Evolutionary conservation across 2,888 invertebrate species (phyloP).

Genomic region (Apocheima hispidaria): DNA sequence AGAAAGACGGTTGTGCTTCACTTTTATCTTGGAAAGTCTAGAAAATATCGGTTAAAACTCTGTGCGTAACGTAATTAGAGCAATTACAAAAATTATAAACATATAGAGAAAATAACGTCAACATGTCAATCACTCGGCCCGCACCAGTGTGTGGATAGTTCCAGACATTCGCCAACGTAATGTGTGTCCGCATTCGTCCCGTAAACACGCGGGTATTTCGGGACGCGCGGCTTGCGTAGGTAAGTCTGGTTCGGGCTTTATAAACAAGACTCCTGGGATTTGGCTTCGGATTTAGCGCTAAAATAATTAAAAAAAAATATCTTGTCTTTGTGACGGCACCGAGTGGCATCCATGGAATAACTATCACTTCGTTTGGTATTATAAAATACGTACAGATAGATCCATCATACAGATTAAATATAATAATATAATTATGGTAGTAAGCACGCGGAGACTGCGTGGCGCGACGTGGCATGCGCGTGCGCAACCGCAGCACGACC

Average conservation of each 20-base stretch:
- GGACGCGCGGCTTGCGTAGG: conserved; percentile 12
- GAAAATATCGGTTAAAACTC: too few species aligned
- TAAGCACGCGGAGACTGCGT: conserved; percentile 57
- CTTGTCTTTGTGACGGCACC: too few species aligned
- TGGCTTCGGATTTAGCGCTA: not conserved
- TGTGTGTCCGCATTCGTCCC: too few species aligned
- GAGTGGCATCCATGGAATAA: too few species aligned
- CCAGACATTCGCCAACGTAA: too few species aligned
- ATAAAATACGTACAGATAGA: not conserved
- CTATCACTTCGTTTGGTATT: too few species aligned
- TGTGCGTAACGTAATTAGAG: too few species aligned
- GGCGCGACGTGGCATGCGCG: conserved; percentile 48
- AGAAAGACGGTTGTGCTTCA: too few species aligned
- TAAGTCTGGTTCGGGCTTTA: not conserved
- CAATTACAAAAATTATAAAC: not conserved
- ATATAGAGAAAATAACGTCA: not conserved
- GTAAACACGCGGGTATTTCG: conserved; percentile 20
- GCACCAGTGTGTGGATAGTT: too few species aligned
- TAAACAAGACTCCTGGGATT: not conserved
- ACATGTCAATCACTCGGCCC: conserved; percentile 20
- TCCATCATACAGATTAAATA: not conserved
- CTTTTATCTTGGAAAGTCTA: too few species aligned
- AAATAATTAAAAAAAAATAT: too few species aligned
- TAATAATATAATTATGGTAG: conserved; percentile 21
- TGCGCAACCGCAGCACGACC: conserved; percentile 17